These are phyloP conservation scores for Dermatophagoides farinae DNA, from an alignment of 1,140 invertebrate genomes.

Conservation along the genomic window DNA sequence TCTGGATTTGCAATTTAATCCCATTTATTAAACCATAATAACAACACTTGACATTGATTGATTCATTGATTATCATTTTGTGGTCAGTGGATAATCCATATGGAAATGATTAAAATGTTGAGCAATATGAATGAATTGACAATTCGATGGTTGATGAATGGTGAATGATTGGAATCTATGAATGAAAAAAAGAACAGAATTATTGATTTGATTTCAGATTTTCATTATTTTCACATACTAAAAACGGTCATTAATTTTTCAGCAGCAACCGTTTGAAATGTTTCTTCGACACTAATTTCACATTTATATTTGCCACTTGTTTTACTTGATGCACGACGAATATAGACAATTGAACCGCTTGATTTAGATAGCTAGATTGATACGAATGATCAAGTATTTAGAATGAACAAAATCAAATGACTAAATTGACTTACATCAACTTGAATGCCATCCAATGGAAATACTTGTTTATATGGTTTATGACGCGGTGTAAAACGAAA, in stretches of 20 bases:
- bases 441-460: conserved; percentile 47
- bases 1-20: too few relatives aligned
- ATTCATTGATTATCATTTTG: too few relatives aligned
- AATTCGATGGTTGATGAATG: too few relatives aligned
- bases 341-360: conserved; percentile 15
- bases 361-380: conserved; percentile 3
- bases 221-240: neutral
- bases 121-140: too few relatives aligned
- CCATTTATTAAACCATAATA: too few relatives aligned
- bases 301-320: conserved; percentile 37
- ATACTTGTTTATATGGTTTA: conserved; percentile 45
- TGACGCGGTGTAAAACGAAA: conserved; percentile 51
- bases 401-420: neutral
- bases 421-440: conserved; percentile 48
- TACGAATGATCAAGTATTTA: neutral
- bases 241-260: conserved; percentile 43
- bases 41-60: too few relatives aligned
- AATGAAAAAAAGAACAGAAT: too few relatives aligned
- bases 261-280: conserved; percentile 53
- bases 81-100: too few relatives aligned
- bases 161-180: too few relatives aligned
- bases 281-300: conserved; percentile 60
- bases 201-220: neutral
- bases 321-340: conserved; percentile 13
- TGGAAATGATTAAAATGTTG: too few relatives aligned